Conservation (phyloP, 2,797 vertebrate species). For the Pelodytes ibericus region DNA sequence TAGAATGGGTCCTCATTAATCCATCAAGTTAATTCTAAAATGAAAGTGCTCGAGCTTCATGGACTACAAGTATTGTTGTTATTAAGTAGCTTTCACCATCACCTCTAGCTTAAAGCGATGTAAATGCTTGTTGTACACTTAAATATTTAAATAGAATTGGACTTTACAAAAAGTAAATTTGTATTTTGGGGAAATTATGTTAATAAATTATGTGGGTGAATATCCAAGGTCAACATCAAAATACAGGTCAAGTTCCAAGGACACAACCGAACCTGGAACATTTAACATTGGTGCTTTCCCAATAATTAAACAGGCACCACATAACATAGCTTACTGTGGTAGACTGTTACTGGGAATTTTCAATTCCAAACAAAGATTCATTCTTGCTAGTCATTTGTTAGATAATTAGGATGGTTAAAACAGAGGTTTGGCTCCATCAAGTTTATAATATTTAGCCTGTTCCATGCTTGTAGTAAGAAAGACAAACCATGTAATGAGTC, state of each 20-base stretch:
- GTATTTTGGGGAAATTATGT: slow-evolving; percentile 8
- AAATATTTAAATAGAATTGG: slow-evolving; percentile 39
- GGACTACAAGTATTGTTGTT: background rate
- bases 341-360: background rate
- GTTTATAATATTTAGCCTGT: too few species aligned
- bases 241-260: slow-evolving; percentile 3
- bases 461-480: too few species aligned
- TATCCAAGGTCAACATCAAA: slow-evolving; percentile 17
- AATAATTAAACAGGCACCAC: background rate
- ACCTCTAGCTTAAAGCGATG: slow-evolving; percentile 19
- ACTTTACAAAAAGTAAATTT: slow-evolving; percentile 9
- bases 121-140: slow-evolving; percentile 41
- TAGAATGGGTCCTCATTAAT: background rate
- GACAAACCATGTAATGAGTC: too few species aligned
- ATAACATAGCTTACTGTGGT: background rate
- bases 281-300: slow-evolving; percentile 20
- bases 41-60: slow-evolving; percentile 38
- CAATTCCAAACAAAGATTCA: too few species aligned
- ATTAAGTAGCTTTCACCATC: slow-evolving; percentile 16
- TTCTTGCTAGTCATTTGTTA: too few species aligned
- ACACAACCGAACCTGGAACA: background rate
- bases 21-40: slow-evolving; percentile 12
- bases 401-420: too few species aligned
- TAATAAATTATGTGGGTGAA: slow-evolving; percentile 30
- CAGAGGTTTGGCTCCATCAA: too few species aligned